These are phyloP conservation scores for Falco punctatus DNA, from an alignment of 2,113 vertebrate species.

Conservation along the genomic window DNA sequence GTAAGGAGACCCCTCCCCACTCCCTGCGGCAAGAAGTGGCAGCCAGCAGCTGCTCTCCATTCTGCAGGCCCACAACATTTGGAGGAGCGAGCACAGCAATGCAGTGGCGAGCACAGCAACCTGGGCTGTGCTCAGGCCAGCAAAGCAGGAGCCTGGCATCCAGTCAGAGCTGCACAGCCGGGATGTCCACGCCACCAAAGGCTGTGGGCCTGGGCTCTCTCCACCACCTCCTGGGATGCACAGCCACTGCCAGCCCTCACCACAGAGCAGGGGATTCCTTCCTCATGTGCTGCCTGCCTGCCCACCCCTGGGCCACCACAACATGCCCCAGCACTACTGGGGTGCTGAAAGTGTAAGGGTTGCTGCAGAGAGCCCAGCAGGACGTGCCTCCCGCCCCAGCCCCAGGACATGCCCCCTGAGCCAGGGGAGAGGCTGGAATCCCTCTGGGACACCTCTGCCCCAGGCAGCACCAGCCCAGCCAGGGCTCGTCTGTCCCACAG, in stretches of 20 bases:
- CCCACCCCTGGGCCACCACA: background rate
- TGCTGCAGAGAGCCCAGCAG: background rate
- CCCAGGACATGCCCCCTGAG: rapidly evolving
- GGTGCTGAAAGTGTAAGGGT: background rate
- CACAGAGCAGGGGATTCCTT: background rate
- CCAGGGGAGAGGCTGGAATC: background rate
- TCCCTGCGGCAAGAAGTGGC: too few relatives aligned
- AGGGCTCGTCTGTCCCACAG: background rate
- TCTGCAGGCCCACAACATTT: background rate
- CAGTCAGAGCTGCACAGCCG: rapidly evolving
- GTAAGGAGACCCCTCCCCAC: background rate
- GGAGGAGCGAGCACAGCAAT: background rate
- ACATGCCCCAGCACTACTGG: background rate
- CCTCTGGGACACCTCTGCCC: background rate
- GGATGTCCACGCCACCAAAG: background rate
- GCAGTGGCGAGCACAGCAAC: rapidly evolving
- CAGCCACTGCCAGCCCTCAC: background rate
- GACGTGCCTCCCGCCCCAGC: background rate
- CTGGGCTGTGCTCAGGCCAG: background rate
- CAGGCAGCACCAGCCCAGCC: background rate
- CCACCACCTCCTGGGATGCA: background rate
- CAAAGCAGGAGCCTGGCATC: rapidly evolving
- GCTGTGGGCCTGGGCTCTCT: background rate
- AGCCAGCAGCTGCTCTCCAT: background rate
- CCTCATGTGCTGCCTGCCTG: rapidly evolving